Base-by-base conservation (phyloP, 2,888 invertebrate genomes). In the Macropis europaea region DNA sequence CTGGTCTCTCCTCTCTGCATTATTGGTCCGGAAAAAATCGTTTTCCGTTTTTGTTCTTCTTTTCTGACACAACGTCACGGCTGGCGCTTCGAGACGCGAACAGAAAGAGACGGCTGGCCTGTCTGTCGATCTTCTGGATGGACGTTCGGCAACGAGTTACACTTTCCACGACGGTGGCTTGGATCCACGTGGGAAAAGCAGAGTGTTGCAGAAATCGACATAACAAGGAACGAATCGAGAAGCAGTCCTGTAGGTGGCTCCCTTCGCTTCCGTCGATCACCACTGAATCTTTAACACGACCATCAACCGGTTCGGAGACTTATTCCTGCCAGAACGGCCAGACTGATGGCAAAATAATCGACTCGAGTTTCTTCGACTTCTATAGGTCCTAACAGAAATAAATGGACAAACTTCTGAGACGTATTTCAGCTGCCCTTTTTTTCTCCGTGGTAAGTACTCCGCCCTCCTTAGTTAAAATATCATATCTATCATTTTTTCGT, bases 111-210 rank as follows among this genome's bases (percentile, higher is more conserved):
- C 61, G 70, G 67, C 66, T 50, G 71, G 24, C 72, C 77, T 82
- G 82, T 76, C 85, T 84, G 87, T 87, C 87, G 83, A 86, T 87
- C 82, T 76, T 34, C 57, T 60, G 67, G 81, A 86, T 81, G 84
- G 86, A 87, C 86, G 82, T 87, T 83, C 83, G 79, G 85, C 87
- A 86, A 85, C 87, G 82, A 85, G 85, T 84, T 85, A 87, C 83
- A 86, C 86, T 86, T 87, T 86, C 79, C 81, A 76, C 78, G 50
- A 57, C 70, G 68, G 82, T 74, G 79, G 75, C 59, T 67, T 72
- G 79, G 81, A 86, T 82, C 82, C 85, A 86, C 86, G 85, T 85
- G 85, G 83, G 83, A 86, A 73, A 77, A 79, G 73, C 73, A 54
- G 77, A 76, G 77, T 82, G 77, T 80, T 81, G 53, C 68, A 48